Base-by-base conservation (phyloP, 2,113 vertebrate genomes). In the Rhinoderma darwinii region DNA sequence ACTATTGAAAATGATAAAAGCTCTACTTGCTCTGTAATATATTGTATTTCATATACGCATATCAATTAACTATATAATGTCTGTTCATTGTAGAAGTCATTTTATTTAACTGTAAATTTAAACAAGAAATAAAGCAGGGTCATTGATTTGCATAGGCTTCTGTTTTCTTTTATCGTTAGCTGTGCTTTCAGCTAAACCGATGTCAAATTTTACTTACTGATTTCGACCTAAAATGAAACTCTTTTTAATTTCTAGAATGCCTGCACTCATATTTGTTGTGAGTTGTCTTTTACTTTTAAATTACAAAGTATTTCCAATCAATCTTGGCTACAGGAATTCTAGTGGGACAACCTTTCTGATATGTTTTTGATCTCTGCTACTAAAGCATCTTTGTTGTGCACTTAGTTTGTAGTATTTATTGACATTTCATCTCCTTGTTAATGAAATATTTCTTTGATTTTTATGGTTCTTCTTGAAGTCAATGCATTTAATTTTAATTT, bases 401-500 rank as follows among this genome's bases (percentile, higher is more conserved):
- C 83, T 85, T 88, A 68, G 44, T 39, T 85, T 80, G 56, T 76
- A 87, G 70, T 72, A n/a, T 74, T 59, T 72, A 83, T 85, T 87
- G 61, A 88, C 83, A 88, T 87, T 59, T 78, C 70, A 32, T 74
- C 72, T 80, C 56, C 30, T 78, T n/a, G 77, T 59, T 77, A 87
- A 50, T 84, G 85, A 89, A 85, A 47, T 84, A 78, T 87, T 51
- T 66, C 44, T 83, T 82, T 87, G 82, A 73, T 82, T 9, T 70
- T 86, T 41, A 20, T 86, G 43, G 35, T 78, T 47, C 25, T 80
- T 8, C 47, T 51, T 80, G 70, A 78, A 47, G 80, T 73, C 82
- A 74, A 59, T 87, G 56, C 41, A 83, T 47, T 37, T 73, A 32
- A 72, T 72, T 43, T 83, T 15, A 50, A 54, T 83, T 68, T 83